A percentile compares a stretch with the other conserved stretches of the same genome.
phyloP scores from a whole-genome alignment of 2,888 invertebrate genomes.

The Melanostoma scalare region DNA sequence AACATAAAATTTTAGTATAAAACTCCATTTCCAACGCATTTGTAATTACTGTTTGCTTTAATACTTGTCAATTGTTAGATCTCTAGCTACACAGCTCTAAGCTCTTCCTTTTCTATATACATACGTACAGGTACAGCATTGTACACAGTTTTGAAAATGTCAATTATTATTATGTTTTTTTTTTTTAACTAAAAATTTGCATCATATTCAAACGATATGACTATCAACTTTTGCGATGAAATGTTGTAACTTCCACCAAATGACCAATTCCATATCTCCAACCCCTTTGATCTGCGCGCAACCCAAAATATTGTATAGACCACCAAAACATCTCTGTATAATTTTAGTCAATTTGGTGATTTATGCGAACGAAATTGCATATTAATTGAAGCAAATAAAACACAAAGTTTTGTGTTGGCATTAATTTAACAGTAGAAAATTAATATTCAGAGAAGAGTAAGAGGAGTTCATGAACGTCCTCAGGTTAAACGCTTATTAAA shows the following conservation, averaged over 20 bases:
- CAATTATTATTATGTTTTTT: too few relatives aligned
- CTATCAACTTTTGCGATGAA: too few relatives aligned
- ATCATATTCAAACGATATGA: too few relatives aligned
- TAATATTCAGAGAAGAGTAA: slow-evolving; percentile 43
- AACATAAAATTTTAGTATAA: slow-evolving; percentile 33
- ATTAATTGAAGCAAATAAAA: slow-evolving; percentile 65
- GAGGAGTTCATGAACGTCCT: slow-evolving; percentile 23
- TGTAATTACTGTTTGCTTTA: slow-evolving; percentile 12
- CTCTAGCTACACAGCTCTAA: slow-evolving; percentile 8
- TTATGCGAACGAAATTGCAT: slow-evolving; percentile 64
- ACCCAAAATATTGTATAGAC: slow-evolving; percentile 3
- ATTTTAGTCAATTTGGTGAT: slow-evolving; percentile 43
- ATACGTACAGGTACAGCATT: too few relatives aligned
- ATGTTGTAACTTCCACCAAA: too few relatives aligned
- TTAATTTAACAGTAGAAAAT: slow-evolving; percentile 49
- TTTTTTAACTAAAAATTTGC: too few relatives aligned
- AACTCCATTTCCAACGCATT: slow-evolving; percentile 29
- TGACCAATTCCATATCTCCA: too few relatives aligned
- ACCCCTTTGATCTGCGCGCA: neutral
- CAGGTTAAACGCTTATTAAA: slow-evolving; percentile 42
- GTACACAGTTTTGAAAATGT: too few relatives aligned
- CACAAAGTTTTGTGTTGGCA: slow-evolving; percentile 52
- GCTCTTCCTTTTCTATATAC: too few relatives aligned
- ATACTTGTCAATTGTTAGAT: neutral
- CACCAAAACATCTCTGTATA: slow-evolving; percentile 15